These are phyloP conservation scores for Amphipyra berbera DNA, from an alignment of 2,888 invertebrate genomes.

Conservation along the genomic window DNA sequence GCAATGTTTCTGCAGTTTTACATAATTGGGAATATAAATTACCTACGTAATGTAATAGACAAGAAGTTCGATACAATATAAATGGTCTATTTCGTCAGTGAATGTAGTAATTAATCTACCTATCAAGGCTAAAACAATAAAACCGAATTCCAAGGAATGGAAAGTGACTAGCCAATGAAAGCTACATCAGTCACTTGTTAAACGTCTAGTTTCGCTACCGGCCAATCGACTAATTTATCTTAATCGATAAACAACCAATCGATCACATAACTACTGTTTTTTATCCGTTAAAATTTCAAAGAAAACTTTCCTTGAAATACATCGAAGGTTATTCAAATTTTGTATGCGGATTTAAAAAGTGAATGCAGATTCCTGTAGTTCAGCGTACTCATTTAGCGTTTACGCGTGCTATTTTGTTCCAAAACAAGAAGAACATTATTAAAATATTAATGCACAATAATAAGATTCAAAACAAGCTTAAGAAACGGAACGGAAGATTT, in stretches of 20 bases:
- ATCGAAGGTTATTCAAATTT: constrained; percentile 8
- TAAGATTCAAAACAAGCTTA: constrained; percentile 16
- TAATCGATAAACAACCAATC: constrained; percentile 33
- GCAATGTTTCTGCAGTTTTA: constrained; percentile 16
- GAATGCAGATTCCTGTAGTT: constrained; percentile 8
- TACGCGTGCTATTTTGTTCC: constrained; percentile 13
- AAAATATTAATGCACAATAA: constrained; percentile 14
- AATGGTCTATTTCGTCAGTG: constrained; percentile 38
- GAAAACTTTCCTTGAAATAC: constrained; percentile 16
- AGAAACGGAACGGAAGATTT: constrained; percentile 4
- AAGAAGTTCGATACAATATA: constrained; percentile 17
- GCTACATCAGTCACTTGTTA: constrained; percentile 43
- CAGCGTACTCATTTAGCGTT: constrained; percentile 24
- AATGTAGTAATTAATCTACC: constrained; percentile 32
- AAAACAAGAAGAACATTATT: constrained; percentile 32
- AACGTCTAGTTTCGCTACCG: constrained; percentile 9
- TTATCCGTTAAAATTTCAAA: neutral
- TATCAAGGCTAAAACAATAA: constrained; percentile 39
- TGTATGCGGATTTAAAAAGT: neutral
- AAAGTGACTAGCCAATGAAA: constrained; percentile 47
- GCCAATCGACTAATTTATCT: constrained; percentile 41
- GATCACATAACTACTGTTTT: constrained; percentile 16
- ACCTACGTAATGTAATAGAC: constrained; percentile 6
- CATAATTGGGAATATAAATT: constrained; percentile 16
- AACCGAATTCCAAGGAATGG: constrained; percentile 36